Evolutionary conservation across 2,888 invertebrate genomes (phyloP), one percentile per base, ranked within the genome.

Genomic region (Morinoia aosen): DNA sequence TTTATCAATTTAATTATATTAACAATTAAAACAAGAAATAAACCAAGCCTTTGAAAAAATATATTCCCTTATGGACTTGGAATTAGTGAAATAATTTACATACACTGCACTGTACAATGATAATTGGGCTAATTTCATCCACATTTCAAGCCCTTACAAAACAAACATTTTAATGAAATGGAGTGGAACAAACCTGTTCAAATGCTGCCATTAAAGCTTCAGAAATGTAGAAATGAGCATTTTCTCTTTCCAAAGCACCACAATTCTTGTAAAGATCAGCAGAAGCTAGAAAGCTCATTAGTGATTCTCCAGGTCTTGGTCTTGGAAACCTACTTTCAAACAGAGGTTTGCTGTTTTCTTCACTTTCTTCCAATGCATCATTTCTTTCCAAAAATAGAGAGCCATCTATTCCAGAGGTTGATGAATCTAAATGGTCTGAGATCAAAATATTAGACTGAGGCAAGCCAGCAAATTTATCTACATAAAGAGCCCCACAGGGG

Each of bases 201-300:
- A 96, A 98, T 33, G 98, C 98, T 16, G 98, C 98, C 96, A 98
- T 98, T 97, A 98, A 98, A 0, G 98, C 98, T 97, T 99, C 98
- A 4, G 98, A 98, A 96, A 98, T 98, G 97, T 98, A 98, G 97
- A 99, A 98, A 97, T 99, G 98, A 0, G 98, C 98, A 97, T 98
- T 98, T 97, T 99, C 98, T 97, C 98, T 97, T 97, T 98, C 98
- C 96, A 98, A 97, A 97, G 98, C 98, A 0, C 98, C 98, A 96
- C 97, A 57, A 97, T 98, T 96, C 98, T 98, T 57, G 98, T 98
- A 0, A 99, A 99, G 96, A 90, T 96, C 96, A 58, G 96, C 96
- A 48, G 96, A 96, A 12, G 96, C 95, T 19, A 96, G 95, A 91
- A 96, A 96, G 4, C 95, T 96, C 33, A 96, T 95, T n/a, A 96